These are phyloP conservation scores for Eupeodes corollae DNA, from an alignment of 1,140 invertebrate genomes.

Conservation along the genomic window DNA sequence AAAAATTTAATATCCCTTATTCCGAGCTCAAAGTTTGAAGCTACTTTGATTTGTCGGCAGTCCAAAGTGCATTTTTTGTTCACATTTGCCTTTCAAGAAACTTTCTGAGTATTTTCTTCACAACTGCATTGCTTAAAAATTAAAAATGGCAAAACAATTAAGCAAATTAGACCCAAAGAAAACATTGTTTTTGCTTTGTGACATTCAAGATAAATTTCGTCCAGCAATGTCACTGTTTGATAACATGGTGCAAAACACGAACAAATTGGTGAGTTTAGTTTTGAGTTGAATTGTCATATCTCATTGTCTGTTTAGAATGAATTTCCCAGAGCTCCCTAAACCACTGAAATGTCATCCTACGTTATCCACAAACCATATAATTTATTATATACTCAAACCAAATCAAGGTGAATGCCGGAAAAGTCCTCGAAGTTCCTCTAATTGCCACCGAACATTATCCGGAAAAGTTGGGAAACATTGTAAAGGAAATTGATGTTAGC, in stretches of 20 bases:
- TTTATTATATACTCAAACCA: not conserved
- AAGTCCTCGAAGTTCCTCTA: constrained; percentile 65
- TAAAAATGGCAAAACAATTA: constrained; percentile 13
- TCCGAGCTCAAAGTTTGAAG: too few relatives aligned
- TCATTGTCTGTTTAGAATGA: not conserved
- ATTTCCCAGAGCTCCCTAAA: not conserved
- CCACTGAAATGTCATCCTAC: not conserved
- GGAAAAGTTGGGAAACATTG: constrained; percentile 64
- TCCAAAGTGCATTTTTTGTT: too few relatives aligned
- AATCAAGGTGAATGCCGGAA: constrained; percentile 53
- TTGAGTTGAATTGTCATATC: constrained; percentile 4
- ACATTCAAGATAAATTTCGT: constrained; percentile 75
- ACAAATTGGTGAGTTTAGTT: constrained; percentile 53
- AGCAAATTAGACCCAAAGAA: constrained; percentile 13
- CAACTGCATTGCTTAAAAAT: too few relatives aligned
- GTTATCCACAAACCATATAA: constrained; percentile 3
- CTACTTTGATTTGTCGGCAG: too few relatives aligned
- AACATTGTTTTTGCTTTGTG: constrained; percentile 69
- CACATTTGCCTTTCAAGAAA: too few relatives aligned
- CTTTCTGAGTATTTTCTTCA: too few relatives aligned
- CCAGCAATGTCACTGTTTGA: constrained; percentile 54
- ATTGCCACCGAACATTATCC: constrained; percentile 75
- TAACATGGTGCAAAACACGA: constrained; percentile 58
- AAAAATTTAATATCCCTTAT: too few relatives aligned
- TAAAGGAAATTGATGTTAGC: constrained; percentile 60